Evolutionary conservation across 2,888 invertebrate species (phyloP), one percentile per base, ranked within the genome.

Genomic region (Gastrophysa polygoni): DNA sequence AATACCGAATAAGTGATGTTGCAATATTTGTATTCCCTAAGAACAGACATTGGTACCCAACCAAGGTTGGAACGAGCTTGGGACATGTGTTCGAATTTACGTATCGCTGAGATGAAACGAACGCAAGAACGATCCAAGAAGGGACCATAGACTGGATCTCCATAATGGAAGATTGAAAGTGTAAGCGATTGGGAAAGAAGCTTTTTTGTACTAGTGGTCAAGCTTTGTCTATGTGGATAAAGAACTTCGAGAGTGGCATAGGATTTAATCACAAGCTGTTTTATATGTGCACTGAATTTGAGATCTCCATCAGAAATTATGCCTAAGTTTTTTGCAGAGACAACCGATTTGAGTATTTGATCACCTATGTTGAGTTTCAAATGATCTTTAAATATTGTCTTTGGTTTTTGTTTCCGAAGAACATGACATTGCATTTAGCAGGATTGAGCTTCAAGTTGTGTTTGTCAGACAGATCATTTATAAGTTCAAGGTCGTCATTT

Each of bases 401-500:
- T 7, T 24, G 24, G 24, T 38, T 38, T 38, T 5, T 38, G 38
- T 38, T 38, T 2, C 38, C 38, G 16, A 38, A 38, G 38, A 38
- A 38, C 38, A 38, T 38, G n/a, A 38, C 38, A 38, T 38, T 4
- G 38, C 38, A 38, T 38, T 38, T 38, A 8, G 3, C 38, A 14
- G 16, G 16, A 16, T 38, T 38, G 5, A 38, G 10, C 18, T 44
- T 44, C 16, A 44, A 18, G 16, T 44, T 44, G 44, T 44, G 44
- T 44, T 44, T 44, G 17, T 16, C 16, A 1, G 44, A 44, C 18
- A 44, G 10, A 44, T 11, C 16, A 7, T 44, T 44, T 17, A 44
- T 44, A 14, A 44, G 2, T 44, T 44, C 44, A 7, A 44, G 44
- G 44, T 48, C 21, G 11, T 48, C 48, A 48, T 48, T 48, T 48